Conservation (phyloP, 2,888 invertebrate species). For the Chirona hameri region DNA sequence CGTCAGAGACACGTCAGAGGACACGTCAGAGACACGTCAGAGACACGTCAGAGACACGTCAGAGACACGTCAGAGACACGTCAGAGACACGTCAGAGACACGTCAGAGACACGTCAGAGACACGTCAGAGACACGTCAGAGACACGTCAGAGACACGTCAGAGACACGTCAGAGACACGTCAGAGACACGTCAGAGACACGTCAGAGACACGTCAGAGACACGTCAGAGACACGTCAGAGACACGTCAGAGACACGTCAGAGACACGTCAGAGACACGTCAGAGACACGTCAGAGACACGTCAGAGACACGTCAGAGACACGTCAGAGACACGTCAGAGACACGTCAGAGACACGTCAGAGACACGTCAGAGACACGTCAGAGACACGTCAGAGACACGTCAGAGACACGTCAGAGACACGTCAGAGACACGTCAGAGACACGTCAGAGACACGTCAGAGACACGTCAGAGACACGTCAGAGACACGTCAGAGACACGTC, state of each 20-base stretch:
- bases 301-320: constrained; percentile 64
- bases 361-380: constrained; percentile 69
- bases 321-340: constrained; percentile 64
- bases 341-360: constrained; percentile 61
- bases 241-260: constrained; percentile 69
- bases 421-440: constrained; percentile 69
- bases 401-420: constrained; percentile 69
- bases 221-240: constrained; percentile 68
- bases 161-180: constrained; percentile 69
- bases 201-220: constrained; percentile 69
- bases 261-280: constrained; percentile 69
- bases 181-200: constrained; percentile 69
- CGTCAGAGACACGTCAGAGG: constrained; percentile 57
- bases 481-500: constrained; percentile 69
- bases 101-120: constrained; percentile 64
- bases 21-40: constrained; percentile 69
- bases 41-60: constrained; percentile 69
- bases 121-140: constrained; percentile 61
- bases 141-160: constrained; percentile 69
- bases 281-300: constrained; percentile 61
- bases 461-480: constrained; percentile 69
- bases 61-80: constrained; percentile 61
- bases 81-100: constrained; percentile 64
- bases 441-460: constrained; percentile 68
- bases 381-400: constrained; percentile 69